Evolutionary conservation across 2,113 vertebrate genomes (phyloP).

Genomic region (Pandion haliaetus): DNA sequence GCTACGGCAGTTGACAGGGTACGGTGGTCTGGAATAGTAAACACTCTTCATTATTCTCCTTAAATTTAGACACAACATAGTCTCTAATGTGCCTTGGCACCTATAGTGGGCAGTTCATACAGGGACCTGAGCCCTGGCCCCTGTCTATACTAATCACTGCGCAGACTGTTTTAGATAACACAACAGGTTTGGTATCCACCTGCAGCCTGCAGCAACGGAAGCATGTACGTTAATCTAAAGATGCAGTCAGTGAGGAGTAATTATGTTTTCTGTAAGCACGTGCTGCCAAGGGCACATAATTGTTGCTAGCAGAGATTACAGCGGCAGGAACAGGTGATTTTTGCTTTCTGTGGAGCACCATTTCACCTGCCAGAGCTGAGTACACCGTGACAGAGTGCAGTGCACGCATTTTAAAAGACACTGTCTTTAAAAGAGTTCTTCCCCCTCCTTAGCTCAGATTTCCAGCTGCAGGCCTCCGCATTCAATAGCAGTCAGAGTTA

Average conservation of each 20-base stretch:
- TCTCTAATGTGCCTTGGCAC: not conserved
- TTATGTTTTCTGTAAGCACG: not conserved
- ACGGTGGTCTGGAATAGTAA: not conserved
- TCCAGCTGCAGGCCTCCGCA: not conserved
- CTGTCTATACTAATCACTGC: not conserved
- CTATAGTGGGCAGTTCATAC: not conserved
- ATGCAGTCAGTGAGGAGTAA: not conserved
- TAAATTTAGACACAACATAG: not conserved
- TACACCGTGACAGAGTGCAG: not conserved
- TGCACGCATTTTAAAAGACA: not conserved
- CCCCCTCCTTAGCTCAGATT: not conserved
- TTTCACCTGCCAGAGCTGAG: not conserved
- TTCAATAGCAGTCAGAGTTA: not conserved
- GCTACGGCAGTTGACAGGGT: not conserved
- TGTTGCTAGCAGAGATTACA: not conserved
- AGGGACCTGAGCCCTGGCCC: not conserved
- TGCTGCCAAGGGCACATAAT: not conserved
- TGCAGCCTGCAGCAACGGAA: not conserved
- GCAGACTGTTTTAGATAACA: not conserved
- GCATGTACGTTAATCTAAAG: not conserved
- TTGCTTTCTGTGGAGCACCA: not conserved
- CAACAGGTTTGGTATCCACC: not conserved
- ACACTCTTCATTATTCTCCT: not conserved
- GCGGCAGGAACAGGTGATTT: not conserved
- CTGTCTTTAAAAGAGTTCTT: too few relatives aligned